A percentile compares a stretch with the other conserved stretches of the same genome.
phyloP scores from a whole-genome alignment of 23 tunicate genomes.

The Phallusia fumigata region DNA sequence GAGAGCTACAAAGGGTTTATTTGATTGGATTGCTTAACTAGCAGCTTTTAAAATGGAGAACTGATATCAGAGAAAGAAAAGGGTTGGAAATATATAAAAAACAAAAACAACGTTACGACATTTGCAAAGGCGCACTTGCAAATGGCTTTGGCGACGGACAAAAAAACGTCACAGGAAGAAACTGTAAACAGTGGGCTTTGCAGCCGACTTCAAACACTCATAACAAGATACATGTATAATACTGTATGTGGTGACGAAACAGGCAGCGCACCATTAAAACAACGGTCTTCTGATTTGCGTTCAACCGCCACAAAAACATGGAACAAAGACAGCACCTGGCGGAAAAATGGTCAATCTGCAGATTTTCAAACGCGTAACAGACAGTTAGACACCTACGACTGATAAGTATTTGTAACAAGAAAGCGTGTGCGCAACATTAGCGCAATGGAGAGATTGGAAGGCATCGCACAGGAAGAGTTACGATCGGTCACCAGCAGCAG shows the following conservation, averaged over 20 bases:
- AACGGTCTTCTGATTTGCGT: background rate
- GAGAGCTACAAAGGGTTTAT: background rate
- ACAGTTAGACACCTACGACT: slow-evolving; percentile 5
- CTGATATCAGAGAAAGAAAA: background rate
- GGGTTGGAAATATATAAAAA: background rate
- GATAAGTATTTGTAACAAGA: background rate
- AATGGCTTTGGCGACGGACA: background rate
- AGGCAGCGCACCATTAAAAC: background rate
- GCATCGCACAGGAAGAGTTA: too few relatives aligned
- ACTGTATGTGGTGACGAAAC: background rate
- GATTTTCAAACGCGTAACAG: background rate
- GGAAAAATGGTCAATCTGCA: background rate
- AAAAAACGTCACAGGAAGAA: background rate
- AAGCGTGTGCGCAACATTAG: background rate
- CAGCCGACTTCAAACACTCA: background rate
- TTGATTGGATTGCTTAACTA: background rate
- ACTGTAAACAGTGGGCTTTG: too few relatives aligned
- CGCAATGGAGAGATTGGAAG: background rate
- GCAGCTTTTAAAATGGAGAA: background rate
- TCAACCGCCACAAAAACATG: slow-evolving; percentile 2
- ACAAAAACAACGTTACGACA: too few relatives aligned
- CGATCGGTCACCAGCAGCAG: background rate
- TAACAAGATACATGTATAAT: background rate
- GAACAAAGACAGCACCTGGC: slow-evolving; percentile 1
- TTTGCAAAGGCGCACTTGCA: background rate